Evolutionary conservation across 2,797 vertebrate genomes (phyloP), one percentile per base, ranked within the genome.

Genomic region (Acipenser oxyrinchus): DNA sequence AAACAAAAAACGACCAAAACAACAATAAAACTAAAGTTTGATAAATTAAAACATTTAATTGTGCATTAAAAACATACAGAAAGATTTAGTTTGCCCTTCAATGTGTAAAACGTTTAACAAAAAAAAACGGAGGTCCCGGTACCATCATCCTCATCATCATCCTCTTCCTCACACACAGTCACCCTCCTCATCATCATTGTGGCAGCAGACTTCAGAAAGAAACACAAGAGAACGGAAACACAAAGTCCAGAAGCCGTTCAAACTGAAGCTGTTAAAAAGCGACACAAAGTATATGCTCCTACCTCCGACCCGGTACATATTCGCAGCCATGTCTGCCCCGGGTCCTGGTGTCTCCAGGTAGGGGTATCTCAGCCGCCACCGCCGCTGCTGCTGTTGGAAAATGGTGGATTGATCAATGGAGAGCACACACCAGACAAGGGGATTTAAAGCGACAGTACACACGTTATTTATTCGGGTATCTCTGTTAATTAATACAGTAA

Each of bases 221-320:
- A 84, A 87, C 83, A 86, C 86, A 79, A 83, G 78, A 84, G 77
- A 79, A 79, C 82, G 82, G 74, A 82, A 74, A 68, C 69, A 78
- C 72, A 79, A 76, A 76, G 74, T 69, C 74, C 77, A 68, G 69
- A 76, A 73, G 62, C 60, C n/a, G 66, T 59, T 72, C 66, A 68
- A 73, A 69, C 79, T 66, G 70, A 76, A 77, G 37, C 68, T 65
- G n/a, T 3, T 64, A 66, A 49, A 15, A 68, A 60, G 52, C 68
- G 49, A 69, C 48, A 10, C 15, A 9, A 51, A 76, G 71, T 65
- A 73, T 70, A 69, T 53, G 62, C 51, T 72, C 68, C 84, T 90
- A 92, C 90, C 90, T 90, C 90, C 90, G 78, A 92, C 90, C 88
- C 90, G 89, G 88, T 92, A 92, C 90, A 92, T 92, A 80, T 92